Evolutionary conservation across 2,888 invertebrate species (phyloP), one percentile per base, ranked within the genome.

Genomic region (Elaeidobius kamerunicus): DNA sequence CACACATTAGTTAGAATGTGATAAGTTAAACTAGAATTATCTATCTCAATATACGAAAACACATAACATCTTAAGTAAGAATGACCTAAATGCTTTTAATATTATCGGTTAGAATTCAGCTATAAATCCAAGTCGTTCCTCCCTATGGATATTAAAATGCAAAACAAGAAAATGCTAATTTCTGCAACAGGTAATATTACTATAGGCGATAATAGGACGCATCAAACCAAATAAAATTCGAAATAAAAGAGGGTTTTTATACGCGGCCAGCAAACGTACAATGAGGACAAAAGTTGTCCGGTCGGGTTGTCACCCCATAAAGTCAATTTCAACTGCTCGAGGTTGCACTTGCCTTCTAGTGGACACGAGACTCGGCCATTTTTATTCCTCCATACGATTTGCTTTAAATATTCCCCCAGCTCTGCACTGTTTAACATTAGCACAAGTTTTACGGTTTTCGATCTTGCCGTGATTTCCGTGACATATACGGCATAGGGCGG

Each of bases 401-500:
- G 20, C 20, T 30, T 44, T 44, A 43, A 41, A 19, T 34, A 43
- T 34, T 20, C 44, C 34, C 34, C 34, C 35, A 44, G 35, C 23
- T 35, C 19, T 44, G 14, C 32, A 23, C 34, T 44, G 35, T 35
- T 44, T 44, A 44, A 23, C 44, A 44, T n/a, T 44, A 44, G 19
- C 11, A 20, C 44, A 44, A 15, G 35, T 44, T 44, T 35, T 35
- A 35, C 44, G 44, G 44, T 35, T 35, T 44, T 35, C 44, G 35
- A 35, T 44, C 43, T 34, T 48, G 32, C 23, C n/a, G 40, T 48
- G 47, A 40, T 48, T 48, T 48, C 16, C 28, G 19, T 39, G 19
- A 19, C 39, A 39, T 18, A 6, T 20, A 34, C 20, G 34, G 2
- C 36, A 19, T 23, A 30, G 42, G 36, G 42, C 49, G 49, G 49